Base-by-base conservation (phyloP, 1,140 invertebrate species). In the Tetramorium simillimum region DNA sequence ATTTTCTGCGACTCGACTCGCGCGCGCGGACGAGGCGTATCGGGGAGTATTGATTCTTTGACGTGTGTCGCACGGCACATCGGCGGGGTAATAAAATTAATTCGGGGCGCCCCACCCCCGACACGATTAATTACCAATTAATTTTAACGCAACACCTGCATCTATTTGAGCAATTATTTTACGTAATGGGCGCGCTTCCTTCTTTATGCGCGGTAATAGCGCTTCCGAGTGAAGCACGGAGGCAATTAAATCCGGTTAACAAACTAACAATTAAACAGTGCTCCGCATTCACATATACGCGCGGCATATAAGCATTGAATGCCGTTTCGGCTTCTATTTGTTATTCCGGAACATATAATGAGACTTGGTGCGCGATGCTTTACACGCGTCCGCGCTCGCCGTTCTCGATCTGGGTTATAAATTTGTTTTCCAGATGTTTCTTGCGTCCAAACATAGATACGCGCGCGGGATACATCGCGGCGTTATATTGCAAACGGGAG, bases 241-340 rank as follows among this genome's bases (percentile, higher is more conserved):
- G 69, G 67, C 80, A 84, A 84, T 84, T 84, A 84, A 73, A 84
- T 84, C 69, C 69, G 80, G 69, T 84, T 84, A 84, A 84, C 80
- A 84, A 84, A 84, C 80, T 84, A 84, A 84, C 80, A 84, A 84
- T 84, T 84, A 84, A 84, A 84, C 80, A 73, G 53, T 46, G 1
- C 40, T 73, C 56, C 60, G 49, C 80, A 75, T 84, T 73, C 40
- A 46, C 69, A 43, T 70, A 37, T 81, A 81, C 51, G 80, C 51
- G 80, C 7, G 43, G 10, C 56, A 12, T 24, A 24, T 67, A 80
- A 18, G 16, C 78, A 70, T 28, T 46, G 69, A 60, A 75, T 60
- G 69, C 69, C 40, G 40, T 75, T 84, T 73, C 69, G 51, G 80
- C 70, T 33, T 49, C 51, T 73, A 70, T 84, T 84, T 84, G 80